A percentile compares a stretch with the other conserved stretches of the same genome.
These are phyloP conservation scores for Bombus turneri DNA, from an alignment of 1,140 invertebrate genomes.

Conservation along the genomic window DNA sequence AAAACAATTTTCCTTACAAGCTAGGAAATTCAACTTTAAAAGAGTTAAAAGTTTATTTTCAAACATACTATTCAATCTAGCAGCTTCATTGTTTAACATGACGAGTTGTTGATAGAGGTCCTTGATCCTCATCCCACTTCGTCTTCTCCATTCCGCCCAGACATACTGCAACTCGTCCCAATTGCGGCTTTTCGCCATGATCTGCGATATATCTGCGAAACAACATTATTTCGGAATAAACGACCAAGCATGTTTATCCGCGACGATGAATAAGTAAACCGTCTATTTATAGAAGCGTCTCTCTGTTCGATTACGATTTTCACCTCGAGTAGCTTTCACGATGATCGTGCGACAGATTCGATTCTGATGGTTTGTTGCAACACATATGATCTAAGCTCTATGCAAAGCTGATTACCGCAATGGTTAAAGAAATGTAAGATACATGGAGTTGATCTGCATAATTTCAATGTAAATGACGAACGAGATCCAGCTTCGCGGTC, in stretches of 20 bases:
- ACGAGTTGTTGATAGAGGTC: conserved; percentile 92
- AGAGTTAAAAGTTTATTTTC: background rate
- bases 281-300: background rate
- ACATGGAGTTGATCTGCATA: background rate
- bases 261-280: background rate
- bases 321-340: conserved; percentile 29
- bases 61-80: conserved; percentile 91
- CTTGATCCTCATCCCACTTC: conserved; percentile 90
- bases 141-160: conserved; percentile 94
- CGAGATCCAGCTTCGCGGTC: background rate
- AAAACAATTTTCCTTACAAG: no score
- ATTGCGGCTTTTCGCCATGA: conserved; percentile 88
- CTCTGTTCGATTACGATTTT: background rate
- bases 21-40: background rate
- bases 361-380: conserved; percentile 4
- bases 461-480: background rate
- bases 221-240: background rate
- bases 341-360: conserved; percentile 17
- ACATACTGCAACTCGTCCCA: conserved; percentile 93
- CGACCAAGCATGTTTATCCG: background rate
- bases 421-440: background rate
- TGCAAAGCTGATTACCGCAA: conserved; percentile 17
- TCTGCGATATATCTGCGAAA: conserved; percentile 80
- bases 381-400: conserved; percentile 8
- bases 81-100: conserved; percentile 93